Base-by-base conservation (phyloP, 2,888 invertebrate genomes). In the Malacosoma neustria region DNA sequence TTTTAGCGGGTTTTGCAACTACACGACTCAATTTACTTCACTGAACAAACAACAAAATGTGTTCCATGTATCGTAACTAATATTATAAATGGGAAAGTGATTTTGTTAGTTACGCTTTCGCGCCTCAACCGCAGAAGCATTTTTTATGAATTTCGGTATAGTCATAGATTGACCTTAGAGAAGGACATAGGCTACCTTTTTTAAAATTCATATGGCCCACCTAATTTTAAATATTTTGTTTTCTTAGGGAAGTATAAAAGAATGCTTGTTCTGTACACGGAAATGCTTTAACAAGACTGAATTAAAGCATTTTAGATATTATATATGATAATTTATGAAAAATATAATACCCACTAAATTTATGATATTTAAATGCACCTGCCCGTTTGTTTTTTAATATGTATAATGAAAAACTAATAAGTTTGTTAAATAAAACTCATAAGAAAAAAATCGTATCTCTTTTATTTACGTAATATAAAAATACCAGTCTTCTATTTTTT, bases 361-460 rank as follows among this genome's bases (percentile, higher is more conserved):
- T 70, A 61, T 51, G 48, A 61, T 65, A 63, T 57, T 69, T 65
- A 57, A 56, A 45, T 53, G 79, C 81, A 82, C 81, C 43, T 54
- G 66, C 67, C 45, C 38, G 67, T 72, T 63, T 48, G 37, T 57
- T 61, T 55, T 66, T 51, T 54, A 56, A 47, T 51, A 61, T 65
- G 63, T 72, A 63, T 64, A 2, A 22, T 22, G 9, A n/a, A 22
- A 4, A 22, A 22, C 9, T 22, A 58, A 68, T 61, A 62, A 49
- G 64, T 69, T 81, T 77, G 73, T 76, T 75, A 79, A 82, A 77
- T 80, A 80, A 80, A 81, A 72, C 59, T 55, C 54, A 60, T 49
- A 51, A 54, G 55, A 57, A 62, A n/a, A n/a, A 62, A 55, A 48
- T 46, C 57, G 45, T 51, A 42, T 48, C 61, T 61, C 59, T 22